phyloP scores from a whole-genome alignment of 2,797 vertebrate species.

The Fistularia tabacaria region DNA sequence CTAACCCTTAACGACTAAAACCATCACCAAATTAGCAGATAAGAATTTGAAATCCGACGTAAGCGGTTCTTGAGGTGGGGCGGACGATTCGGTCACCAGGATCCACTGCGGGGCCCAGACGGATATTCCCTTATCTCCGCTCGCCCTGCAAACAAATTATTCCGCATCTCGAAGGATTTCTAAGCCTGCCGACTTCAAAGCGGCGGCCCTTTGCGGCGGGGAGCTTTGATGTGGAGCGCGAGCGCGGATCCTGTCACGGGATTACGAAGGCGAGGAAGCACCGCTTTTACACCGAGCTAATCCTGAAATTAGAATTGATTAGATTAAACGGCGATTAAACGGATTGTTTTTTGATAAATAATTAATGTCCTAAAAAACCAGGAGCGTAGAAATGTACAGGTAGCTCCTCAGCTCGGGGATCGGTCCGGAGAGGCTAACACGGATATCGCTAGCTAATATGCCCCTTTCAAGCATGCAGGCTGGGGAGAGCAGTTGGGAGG shows the following conservation, averaged over 20 bases:
- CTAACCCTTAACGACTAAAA: too few species aligned
- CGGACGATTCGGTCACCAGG: conserved; percentile 9
- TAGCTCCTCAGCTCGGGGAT: too few species aligned
- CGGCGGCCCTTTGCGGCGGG: too few species aligned
- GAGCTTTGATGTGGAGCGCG: conserved; percentile 35
- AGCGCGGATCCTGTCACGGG: conserved; percentile 12
- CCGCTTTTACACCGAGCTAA: conserved; percentile 7
- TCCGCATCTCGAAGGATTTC: conserved; percentile 22
- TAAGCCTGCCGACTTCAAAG: conserved; percentile 11
- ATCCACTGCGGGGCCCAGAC: too few species aligned
- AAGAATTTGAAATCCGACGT: neutral
- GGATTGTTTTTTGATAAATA: too few species aligned
- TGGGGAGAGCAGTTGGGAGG: too few species aligned
- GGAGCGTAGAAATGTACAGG: too few species aligned
- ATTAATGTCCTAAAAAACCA: too few species aligned
- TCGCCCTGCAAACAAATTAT: conserved; percentile 38
- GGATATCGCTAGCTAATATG: too few species aligned
- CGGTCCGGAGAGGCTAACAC: too few species aligned
- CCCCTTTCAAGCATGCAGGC: too few species aligned
- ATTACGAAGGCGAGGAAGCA: conserved; percentile 6
- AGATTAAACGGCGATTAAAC: conserved; percentile 1
- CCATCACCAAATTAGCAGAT: neutral
- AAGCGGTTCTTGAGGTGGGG: neutral
- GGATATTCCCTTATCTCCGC: conserved; percentile 22
- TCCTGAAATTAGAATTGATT: conserved; percentile 11